Evolutionary conservation across 2,113 vertebrate species (phyloP).

Genomic region (Aplodontia rufa): DNA sequence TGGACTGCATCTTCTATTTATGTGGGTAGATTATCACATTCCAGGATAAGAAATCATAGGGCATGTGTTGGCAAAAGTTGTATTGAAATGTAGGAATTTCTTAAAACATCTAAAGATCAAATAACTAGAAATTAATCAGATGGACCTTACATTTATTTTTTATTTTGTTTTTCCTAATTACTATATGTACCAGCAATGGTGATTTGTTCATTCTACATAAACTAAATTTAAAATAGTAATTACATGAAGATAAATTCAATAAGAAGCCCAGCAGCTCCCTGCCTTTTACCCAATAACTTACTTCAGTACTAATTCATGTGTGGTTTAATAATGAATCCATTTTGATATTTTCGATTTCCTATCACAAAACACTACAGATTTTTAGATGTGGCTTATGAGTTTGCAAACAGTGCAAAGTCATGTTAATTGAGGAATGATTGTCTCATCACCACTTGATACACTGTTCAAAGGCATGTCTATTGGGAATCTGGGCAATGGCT

Average conservation of each 20-base stretch:
- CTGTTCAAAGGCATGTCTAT: not conserved
- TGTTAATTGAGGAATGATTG: not conserved
- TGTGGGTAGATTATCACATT: not conserved
- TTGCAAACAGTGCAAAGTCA: not conserved
- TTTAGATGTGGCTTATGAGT: not conserved
- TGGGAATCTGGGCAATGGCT: not conserved
- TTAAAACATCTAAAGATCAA: not conserved
- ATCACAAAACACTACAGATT: not conserved
- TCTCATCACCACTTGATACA: not conserved
- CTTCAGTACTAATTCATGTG: not conserved
- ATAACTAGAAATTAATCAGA: not conserved
- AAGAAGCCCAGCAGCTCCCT: not conserved
- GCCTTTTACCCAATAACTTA: not conserved
- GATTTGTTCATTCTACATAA: not conserved
- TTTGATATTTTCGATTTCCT: not conserved
- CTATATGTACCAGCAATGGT: not conserved
- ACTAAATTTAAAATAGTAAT: not conserved
- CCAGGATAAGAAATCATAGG: not conserved
- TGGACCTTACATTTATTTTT: not conserved
- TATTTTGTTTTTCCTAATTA: not conserved
- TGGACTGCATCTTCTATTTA: not conserved
- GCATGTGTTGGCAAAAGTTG: too few relatives aligned
- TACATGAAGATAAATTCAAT: not conserved
- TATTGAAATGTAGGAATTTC: not conserved
- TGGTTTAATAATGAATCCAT: not conserved